Conservation (phyloP, 2,888 invertebrate genomes). For the Drosophila prostipennis region DNA sequence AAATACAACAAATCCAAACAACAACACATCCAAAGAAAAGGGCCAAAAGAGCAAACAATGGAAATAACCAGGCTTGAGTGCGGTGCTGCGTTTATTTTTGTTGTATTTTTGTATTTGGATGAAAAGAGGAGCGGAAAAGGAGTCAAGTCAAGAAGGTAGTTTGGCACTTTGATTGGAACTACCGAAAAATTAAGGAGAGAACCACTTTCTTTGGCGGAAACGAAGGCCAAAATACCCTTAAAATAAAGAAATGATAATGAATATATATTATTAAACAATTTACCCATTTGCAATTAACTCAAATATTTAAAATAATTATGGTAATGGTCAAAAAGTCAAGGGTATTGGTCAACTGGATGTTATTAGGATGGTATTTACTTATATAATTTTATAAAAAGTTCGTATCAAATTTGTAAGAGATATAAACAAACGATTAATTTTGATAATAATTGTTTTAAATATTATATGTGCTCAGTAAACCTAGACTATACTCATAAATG, state of each 20-base stretch:
- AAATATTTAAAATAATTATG: too few species aligned
- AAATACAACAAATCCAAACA: slow-evolving; percentile 69
- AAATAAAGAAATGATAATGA: background rate
- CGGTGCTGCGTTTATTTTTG: slow-evolving; percentile 23
- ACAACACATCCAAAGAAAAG: slow-evolving; percentile 37
- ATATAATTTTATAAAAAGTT: too few species aligned
- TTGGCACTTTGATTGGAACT: slow-evolving; percentile 76
- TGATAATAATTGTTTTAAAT: too few species aligned
- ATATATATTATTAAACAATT: too few species aligned
- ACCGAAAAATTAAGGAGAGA: slow-evolving; percentile 28
- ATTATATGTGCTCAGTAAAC: too few species aligned
- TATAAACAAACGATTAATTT: too few species aligned
- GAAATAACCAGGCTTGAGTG: slow-evolving; percentile 45
- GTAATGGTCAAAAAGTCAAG: too few species aligned
- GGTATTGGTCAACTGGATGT: too few species aligned
- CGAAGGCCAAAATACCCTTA: slow-evolving; percentile 1
- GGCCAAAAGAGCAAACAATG: slow-evolving; percentile 77
- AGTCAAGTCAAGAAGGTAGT: slow-evolving; percentile 40
- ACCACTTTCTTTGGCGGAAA: background rate
- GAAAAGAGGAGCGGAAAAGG: slow-evolving; percentile 9
- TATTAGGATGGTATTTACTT: too few species aligned
- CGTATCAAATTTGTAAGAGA: too few species aligned
- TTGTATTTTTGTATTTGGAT: background rate
- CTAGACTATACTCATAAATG: too few species aligned
- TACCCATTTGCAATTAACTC: too few species aligned